Conservation (phyloP, 2,888 invertebrate genomes). For the Entomobrya multifasciata region DNA sequence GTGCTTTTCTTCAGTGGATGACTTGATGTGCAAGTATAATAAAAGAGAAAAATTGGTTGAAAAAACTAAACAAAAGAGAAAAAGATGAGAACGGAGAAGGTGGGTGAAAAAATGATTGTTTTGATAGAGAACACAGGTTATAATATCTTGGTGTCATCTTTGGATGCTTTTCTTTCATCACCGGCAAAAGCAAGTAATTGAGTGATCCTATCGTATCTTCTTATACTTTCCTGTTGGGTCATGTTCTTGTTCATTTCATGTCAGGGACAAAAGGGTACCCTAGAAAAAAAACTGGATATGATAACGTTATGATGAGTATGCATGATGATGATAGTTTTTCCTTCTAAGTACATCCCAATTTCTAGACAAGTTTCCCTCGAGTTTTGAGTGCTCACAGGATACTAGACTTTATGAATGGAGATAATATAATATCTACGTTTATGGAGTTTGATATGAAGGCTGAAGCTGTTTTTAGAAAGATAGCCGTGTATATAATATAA, state of each 20-base stretch:
- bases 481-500: too few species aligned
- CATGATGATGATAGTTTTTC: not conserved
- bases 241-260: conserved; percentile 36
- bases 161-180: conserved; percentile 19
- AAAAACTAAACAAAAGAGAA: conserved; percentile 44
- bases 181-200: not conserved
- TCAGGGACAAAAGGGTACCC: conserved; percentile 38
- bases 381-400: conserved; percentile 4
- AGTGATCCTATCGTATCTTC: conserved; percentile 9
- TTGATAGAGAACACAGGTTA: not conserved
- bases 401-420: not conserved
- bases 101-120: not conserved
- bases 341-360: conserved; percentile 37
- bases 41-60: not conserved
- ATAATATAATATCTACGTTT: not conserved
- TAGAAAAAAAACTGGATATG: conserved; percentile 16
- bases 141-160: too few species aligned
- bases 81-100: not conserved
- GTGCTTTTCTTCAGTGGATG: conserved; percentile 38
- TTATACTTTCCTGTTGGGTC: conserved; percentile 36
- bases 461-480: too few species aligned
- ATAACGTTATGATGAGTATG: not conserved
- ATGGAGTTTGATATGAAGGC: too few species aligned
- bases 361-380: conserved; percentile 43
- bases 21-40: conserved; percentile 22